Evolutionary conservation across 2,888 invertebrate genomes (phyloP).

Genomic region (Drosophila hamatofila): DNA sequence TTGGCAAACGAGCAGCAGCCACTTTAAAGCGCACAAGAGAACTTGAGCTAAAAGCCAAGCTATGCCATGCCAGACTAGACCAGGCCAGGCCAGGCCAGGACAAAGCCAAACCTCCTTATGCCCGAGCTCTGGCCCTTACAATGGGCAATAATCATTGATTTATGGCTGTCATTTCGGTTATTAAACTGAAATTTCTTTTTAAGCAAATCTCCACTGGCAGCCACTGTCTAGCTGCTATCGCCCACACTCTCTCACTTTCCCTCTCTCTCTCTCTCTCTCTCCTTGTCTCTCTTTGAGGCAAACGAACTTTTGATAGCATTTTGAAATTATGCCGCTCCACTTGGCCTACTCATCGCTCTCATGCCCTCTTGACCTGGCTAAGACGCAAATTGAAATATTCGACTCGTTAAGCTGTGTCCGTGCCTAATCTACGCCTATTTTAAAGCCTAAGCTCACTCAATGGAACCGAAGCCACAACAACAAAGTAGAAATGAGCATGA

Average conservation of each 20-base stretch:
- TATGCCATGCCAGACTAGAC: neutral
- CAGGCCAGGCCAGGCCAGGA: neutral
- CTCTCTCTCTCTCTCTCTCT: neutral
- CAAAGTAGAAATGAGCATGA: neutral
- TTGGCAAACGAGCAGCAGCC: conserved; percentile 22
- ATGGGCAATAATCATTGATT: conserved; percentile 83
- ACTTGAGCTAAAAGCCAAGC: conserved; percentile 27
- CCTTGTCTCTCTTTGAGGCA: conserved; percentile 14
- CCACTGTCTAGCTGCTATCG: conserved; percentile 16
- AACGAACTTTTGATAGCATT: conserved; percentile 44
- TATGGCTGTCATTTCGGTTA: conserved; percentile 75
- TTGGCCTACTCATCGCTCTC: conserved; percentile 42
- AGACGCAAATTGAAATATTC: conserved; percentile 57
- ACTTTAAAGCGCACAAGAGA: conserved; percentile 51
- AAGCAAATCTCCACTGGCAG: conserved; percentile 39
- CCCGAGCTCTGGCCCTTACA: conserved; percentile 33
- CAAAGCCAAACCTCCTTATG: neutral
- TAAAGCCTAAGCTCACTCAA: conserved; percentile 20
- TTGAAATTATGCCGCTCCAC: conserved; percentile 36
- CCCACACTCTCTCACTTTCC: neutral
- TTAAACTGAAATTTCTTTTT: conserved; percentile 68
- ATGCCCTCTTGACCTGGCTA: conserved; percentile 54
- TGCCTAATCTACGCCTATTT: conserved; percentile 53
- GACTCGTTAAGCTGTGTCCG: conserved; percentile 46
- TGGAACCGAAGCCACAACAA: conserved; percentile 21